phyloP scores from a whole-genome alignment of 2,888 invertebrate species.

The Eupithecia dodoneata region DNA sequence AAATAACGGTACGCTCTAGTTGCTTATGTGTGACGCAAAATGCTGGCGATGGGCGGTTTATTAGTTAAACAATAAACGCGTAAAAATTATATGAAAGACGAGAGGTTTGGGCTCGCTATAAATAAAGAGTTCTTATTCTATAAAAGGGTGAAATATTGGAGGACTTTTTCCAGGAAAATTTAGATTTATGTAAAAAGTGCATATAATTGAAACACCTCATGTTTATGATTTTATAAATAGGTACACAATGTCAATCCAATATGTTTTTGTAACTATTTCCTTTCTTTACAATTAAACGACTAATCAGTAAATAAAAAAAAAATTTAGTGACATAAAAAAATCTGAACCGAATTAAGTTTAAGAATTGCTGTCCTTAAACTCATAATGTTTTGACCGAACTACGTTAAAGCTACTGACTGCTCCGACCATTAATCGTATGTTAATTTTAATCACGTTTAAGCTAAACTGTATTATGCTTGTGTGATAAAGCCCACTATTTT shows the following conservation, averaged over 20 bases:
- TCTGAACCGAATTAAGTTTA: neutral
- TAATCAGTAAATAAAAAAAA: no score
- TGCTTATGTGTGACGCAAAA: conserved; percentile 24
- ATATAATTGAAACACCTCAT: neutral
- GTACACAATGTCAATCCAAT: neutral
- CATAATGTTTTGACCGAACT: neutral
- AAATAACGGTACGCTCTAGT: conserved; percentile 45
- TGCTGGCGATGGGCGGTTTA: conserved; percentile 25
- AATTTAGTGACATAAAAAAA: no score
- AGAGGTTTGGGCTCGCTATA: neutral
- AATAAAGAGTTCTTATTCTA: no score
- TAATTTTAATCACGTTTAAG: no score
- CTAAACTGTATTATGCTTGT: no score
- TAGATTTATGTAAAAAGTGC: neutral
- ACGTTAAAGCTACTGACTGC: neutral
- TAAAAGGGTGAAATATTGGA: neutral
- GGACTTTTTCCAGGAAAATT: neutral
- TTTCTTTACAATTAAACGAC: no score
- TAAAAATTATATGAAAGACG: conserved; percentile 5
- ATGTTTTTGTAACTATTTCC: neutral
- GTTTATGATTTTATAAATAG: neutral
- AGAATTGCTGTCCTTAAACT: neutral
- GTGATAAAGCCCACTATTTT: neutral
- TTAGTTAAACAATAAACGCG: neutral
- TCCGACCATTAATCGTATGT: neutral